Percentiles rank a stretch among this genome's conserved stretches.
phyloP scores from a whole-genome alignment of 1,140 invertebrate genomes.

The Brachionus paranguensis region DNA sequence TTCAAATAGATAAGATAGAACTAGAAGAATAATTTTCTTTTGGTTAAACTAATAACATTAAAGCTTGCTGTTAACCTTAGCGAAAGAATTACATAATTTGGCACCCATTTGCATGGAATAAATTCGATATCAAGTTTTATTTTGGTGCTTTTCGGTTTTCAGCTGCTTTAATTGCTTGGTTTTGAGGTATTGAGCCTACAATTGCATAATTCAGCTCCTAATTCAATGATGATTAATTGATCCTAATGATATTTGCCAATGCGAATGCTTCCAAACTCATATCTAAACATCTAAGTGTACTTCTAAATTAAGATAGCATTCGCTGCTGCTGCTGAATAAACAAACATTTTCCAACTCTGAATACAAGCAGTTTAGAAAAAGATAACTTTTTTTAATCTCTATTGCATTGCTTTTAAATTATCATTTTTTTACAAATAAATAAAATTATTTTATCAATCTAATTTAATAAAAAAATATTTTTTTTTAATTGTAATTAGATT shows the following conservation, averaged over 20 bases:
- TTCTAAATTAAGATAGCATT: background rate
- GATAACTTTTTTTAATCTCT: background rate
- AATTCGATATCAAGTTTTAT: slow-evolving; percentile 18
- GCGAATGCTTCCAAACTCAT: background rate
- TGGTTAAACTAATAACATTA: background rate
- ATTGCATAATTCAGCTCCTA: background rate
- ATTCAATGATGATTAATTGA: background rate
- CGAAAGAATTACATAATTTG: slow-evolving; percentile 7
- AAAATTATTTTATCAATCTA: background rate
- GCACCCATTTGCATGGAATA: background rate
- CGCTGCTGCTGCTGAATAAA: background rate
- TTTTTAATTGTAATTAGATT: background rate
- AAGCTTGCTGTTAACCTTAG: slow-evolving; percentile 3
- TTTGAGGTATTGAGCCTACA: background rate
- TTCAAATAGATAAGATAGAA: background rate
- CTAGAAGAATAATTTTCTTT: background rate
- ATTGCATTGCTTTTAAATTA: background rate
- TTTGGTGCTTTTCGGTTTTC: background rate
- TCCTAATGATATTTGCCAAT: background rate
- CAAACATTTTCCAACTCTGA: background rate
- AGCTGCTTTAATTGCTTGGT: slow-evolving; percentile 20
- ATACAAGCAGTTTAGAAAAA: background rate
- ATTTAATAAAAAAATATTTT: background rate
- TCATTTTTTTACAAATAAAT: background rate
- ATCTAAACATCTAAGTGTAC: background rate